A percentile compares a stretch with the other conserved stretches of the same genome.
Conservation (phyloP, 1,140 invertebrate species). For the Maniola jurtina region DNA sequence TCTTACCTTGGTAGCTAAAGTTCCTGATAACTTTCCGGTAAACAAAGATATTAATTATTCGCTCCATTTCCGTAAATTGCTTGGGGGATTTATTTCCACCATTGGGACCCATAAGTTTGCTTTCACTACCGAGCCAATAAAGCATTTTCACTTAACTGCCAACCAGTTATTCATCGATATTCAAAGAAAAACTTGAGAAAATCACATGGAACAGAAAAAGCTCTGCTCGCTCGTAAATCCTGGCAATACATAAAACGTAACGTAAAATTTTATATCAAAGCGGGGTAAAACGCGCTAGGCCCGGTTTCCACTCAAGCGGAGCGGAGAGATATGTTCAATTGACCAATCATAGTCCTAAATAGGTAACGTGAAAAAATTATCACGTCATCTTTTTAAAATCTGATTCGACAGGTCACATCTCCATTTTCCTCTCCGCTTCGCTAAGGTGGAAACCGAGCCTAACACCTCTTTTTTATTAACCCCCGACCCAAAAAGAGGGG, state of each 20-base stretch:
- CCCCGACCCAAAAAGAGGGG: too few relatives aligned
- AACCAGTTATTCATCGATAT: background rate
- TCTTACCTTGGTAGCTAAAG: slow-evolving; percentile 11
- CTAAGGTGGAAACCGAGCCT: too few relatives aligned
- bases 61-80: slow-evolving; percentile 23
- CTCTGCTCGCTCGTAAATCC: slow-evolving; percentile 4
- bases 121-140: slow-evolving; percentile 11
- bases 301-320: too few relatives aligned
- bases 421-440: too few relatives aligned
- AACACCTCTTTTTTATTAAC: slow-evolving; percentile 12
- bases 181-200: background rate
- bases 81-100: slow-evolving; percentile 22
- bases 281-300: background rate
- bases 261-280: slow-evolving; percentile 12
- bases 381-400: too few relatives aligned
- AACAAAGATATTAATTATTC: slow-evolving; percentile 29
- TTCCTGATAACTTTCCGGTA: slow-evolving; percentile 15
- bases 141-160: background rate
- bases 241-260: slow-evolving; percentile 16
- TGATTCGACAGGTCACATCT: too few relatives aligned
- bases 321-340: too few relatives aligned
- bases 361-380: too few relatives aligned
- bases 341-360: too few relatives aligned
- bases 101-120: slow-evolving; percentile 12
- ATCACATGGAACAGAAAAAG: background rate